phyloP scores from a whole-genome alignment of 2,888 invertebrate genomes.

The Phyllotreta cruciferae region DNA sequence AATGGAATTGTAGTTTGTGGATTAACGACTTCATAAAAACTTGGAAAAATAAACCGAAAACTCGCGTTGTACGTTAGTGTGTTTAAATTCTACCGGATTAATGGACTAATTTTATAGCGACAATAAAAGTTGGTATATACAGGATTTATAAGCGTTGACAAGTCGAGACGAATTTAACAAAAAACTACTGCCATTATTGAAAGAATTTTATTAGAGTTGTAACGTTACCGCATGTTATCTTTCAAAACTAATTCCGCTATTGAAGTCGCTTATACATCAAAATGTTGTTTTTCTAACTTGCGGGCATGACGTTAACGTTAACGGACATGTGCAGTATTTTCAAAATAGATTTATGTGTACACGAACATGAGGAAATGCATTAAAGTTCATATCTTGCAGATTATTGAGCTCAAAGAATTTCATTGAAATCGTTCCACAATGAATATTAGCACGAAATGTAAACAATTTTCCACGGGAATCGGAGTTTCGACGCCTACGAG shows the following conservation, averaged over 20 bases:
- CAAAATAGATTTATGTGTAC: slow-evolving; percentile 16
- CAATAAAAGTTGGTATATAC: too few species aligned
- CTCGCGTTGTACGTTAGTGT: too few species aligned
- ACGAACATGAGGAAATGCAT: slow-evolving; percentile 17
- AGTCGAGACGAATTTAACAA: not conserved
- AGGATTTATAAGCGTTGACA: too few species aligned
- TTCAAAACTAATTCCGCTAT: slow-evolving; percentile 11
- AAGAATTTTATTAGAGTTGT: slow-evolving; percentile 3
- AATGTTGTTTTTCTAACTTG: slow-evolving; percentile 20
- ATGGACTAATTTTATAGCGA: too few species aligned
- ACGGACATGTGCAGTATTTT: slow-evolving; percentile 16
- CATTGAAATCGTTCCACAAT: too few species aligned
- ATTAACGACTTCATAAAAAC: not conserved
- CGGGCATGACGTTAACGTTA: slow-evolving; percentile 9
- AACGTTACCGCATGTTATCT: slow-evolving; percentile 8
- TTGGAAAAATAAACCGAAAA: not conserved
- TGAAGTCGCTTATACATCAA: slow-evolving; percentile 10
- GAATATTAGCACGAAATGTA: too few species aligned
- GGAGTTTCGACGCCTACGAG: too few species aligned
- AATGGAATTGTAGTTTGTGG: slow-evolving; percentile 14
- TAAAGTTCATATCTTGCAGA: slow-evolving; percentile 7
- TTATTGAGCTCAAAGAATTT: too few species aligned
- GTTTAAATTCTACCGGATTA: too few species aligned
- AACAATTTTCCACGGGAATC: too few species aligned
- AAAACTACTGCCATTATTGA: slow-evolving; percentile 6